Base-by-base conservation (phyloP, 2,888 invertebrate species). In the Xestoiulus laeticollis region DNA sequence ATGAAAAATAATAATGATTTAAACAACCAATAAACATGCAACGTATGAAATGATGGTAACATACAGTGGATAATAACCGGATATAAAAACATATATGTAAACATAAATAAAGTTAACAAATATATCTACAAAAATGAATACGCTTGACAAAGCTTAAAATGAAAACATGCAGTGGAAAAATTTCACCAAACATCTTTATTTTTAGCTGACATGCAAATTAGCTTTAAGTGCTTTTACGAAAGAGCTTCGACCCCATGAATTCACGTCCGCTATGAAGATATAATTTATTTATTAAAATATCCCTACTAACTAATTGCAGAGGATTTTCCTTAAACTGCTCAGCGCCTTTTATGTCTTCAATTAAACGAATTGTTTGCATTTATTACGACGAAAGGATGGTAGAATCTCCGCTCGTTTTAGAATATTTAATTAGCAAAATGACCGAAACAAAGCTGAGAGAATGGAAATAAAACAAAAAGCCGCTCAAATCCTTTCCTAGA, bases 401-500 rank as follows among this genome's bases (percentile, higher is more conserved):
- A 4, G 6, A 22, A 59, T 59, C 59, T 59, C 59, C 3, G 59
- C 59, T 22, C 10, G 59, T 59, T 59, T 59, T 22, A 22, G 59
- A 6, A 22, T 59, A 59, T 59, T 59, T 59, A n/a, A 59, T 59
- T 59, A 59, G 59, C 5, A 59, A 59, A 59, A 59, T 59, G 59
- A 59, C 59, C 59, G 59, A 59, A 59, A 22, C 59, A 59, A 59
- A 59, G 59, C 59, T 59, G 22, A 8, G 8, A 59, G 22, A 59
- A 59, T 22, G 59, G 22, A 59, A 59, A 59, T 59, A 59, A 59
- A 59, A 59, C 59, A 59, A n/a, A 59, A 59, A 59, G 59, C 59
- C 59, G 0, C 22, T n/a, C 22, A 59, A 59, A 22, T 59, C 59
- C 59, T 59, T 59, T 59, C 22, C 22, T 59, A 6, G n/a, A 59